Conservation (phyloP, 2,888 invertebrate genomes). For the Drepanosiphum platanoidis region DNA sequence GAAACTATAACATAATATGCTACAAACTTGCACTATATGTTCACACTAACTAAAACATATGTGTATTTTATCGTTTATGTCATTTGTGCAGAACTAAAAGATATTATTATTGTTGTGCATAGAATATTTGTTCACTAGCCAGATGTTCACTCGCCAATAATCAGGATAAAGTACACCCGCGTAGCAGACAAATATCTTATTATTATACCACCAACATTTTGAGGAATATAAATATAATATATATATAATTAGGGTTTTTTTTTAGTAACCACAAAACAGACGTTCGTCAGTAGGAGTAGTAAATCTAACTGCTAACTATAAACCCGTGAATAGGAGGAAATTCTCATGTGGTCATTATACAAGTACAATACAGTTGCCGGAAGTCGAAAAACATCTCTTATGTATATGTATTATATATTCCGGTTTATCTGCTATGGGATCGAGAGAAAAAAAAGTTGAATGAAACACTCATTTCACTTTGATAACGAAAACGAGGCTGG, state of each 20-base stretch:
- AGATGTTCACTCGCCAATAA: slow-evolving; percentile 40
- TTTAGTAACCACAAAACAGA: slow-evolving; percentile 6
- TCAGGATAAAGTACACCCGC: neutral
- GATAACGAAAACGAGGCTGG: slow-evolving; percentile 38
- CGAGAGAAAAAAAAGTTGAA: slow-evolving; percentile 44
- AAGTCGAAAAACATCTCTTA: slow-evolving; percentile 37
- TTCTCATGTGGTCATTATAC: slow-evolving; percentile 56
- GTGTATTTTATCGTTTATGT: slow-evolving; percentile 9
- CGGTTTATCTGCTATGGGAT: slow-evolving; percentile 46
- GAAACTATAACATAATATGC: neutral
- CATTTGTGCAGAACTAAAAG: slow-evolving; percentile 1
- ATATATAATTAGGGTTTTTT: slow-evolving; percentile 6
- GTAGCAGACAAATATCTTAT: neutral
- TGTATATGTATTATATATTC: slow-evolving; percentile 38
- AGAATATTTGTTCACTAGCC: slow-evolving; percentile 17
- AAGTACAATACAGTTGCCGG: slow-evolving; percentile 35
- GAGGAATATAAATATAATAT: neutral
- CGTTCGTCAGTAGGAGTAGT: slow-evolving; percentile 4
- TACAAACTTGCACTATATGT: neutral
- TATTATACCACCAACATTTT: neutral
- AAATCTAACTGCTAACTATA: neutral
- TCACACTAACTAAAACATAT: slow-evolving; percentile 15
- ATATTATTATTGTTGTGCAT: slow-evolving; percentile 26
- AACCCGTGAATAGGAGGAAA: slow-evolving; percentile 51
- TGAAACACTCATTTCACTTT: slow-evolving; percentile 53